Evolutionary conservation across 2,888 invertebrate species (phyloP).

Genomic region (Ctena decussata): DNA sequence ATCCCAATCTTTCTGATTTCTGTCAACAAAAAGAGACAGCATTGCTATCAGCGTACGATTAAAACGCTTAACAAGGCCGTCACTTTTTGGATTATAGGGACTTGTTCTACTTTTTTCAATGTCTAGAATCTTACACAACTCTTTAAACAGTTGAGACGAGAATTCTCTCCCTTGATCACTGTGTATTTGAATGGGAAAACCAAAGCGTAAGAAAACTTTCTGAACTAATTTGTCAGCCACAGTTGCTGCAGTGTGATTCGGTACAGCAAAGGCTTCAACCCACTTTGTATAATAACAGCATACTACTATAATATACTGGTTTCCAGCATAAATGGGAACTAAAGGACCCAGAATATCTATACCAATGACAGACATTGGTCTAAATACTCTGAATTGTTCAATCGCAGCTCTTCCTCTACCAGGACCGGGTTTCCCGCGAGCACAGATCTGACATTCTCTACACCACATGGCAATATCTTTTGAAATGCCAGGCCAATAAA

Average conservation of each 20-base stretch:
- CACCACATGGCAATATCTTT: too few species aligned
- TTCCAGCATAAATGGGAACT: not conserved
- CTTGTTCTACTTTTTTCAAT: too few species aligned
- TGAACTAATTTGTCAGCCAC: not conserved
- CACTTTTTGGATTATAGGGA: not conserved
- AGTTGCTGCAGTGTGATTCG: not conserved
- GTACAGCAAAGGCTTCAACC: not conserved
- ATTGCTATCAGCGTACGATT: slow-evolving; percentile 23
- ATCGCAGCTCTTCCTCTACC: too few species aligned
- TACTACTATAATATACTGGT: not conserved
- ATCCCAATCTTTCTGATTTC: not conserved
- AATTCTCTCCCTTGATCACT: too few species aligned
- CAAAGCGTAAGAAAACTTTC: slow-evolving; percentile 18
- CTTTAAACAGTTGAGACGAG: not conserved
- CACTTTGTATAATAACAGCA: not conserved
- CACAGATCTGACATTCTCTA: not conserved
- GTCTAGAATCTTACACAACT: too few species aligned
- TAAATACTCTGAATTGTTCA: not conserved
- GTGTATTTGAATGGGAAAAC: slow-evolving; percentile 13
- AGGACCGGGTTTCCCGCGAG: too few species aligned
- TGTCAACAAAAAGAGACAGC: not conserved
- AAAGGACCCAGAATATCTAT: not conserved
- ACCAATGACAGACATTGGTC: not conserved
- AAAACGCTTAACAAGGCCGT: not conserved
- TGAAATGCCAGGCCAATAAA: too few species aligned